phyloP scores from a whole-genome alignment of 2,888 invertebrate genomes.

The Heteropelma amictum region DNA sequence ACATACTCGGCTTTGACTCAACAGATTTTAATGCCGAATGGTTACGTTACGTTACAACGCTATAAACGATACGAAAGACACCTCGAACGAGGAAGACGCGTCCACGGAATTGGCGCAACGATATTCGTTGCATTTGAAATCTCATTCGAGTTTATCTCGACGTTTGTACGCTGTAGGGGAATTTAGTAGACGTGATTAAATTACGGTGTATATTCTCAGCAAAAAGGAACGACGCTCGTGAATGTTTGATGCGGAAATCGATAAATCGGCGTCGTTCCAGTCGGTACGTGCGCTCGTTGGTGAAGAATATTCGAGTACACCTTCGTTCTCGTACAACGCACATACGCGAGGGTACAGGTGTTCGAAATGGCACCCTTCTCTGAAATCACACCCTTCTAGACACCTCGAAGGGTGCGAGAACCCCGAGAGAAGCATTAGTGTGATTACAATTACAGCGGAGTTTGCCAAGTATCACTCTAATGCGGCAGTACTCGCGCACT shows the following conservation, averaged over 20 bases:
- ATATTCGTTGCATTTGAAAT: too few relatives aligned
- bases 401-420: constrained; percentile 35
- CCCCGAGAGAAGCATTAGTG: constrained; percentile 62
- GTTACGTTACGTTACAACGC: background rate
- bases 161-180: too few relatives aligned
- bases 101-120: too few relatives aligned
- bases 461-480: constrained; percentile 58
- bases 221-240: too few relatives aligned
- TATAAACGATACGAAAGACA: background rate
- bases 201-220: too few relatives aligned
- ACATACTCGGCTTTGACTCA: constrained; percentile 16
- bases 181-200: background rate
- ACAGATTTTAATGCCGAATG: background rate
- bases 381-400: constrained; percentile 6
- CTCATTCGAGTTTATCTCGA: too few relatives aligned
- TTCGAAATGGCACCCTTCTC: constrained; percentile 5
- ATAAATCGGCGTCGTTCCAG: too few relatives aligned
- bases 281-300: too few relatives aligned
- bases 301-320: background rate
- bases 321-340: background rate
- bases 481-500: constrained; percentile 8
- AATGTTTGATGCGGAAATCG: too few relatives aligned
- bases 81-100: background rate
- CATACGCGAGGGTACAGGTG: constrained; percentile 22
- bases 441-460: constrained; percentile 66